A percentile compares a stretch with the other conserved stretches of the same genome.
phyloP scores from a whole-genome alignment of 2,797 vertebrate species.

The Epinephelus awoara region DNA sequence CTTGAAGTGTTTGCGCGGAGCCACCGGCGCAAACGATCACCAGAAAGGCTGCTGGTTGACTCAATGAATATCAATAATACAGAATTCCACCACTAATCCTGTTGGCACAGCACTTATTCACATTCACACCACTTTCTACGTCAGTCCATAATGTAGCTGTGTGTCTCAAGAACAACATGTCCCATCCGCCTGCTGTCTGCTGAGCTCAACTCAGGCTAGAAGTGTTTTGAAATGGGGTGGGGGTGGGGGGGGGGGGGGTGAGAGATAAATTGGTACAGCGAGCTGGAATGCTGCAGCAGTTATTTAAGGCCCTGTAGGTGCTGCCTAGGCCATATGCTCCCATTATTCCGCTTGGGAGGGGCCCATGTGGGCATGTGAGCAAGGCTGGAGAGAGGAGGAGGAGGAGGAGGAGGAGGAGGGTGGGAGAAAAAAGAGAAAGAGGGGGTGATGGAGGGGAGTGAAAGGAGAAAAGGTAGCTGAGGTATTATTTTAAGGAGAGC shows the following conservation, averaged over 20 bases:
- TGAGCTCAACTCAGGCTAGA: constrained; percentile 67
- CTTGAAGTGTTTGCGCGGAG: constrained; percentile 59
- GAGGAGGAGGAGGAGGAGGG: constrained; percentile 49
- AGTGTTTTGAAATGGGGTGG: constrained; percentile 78
- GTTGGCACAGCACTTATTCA: constrained; percentile 74
- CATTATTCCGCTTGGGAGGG: constrained; percentile 84
- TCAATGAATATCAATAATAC: constrained; percentile 72
- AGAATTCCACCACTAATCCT: constrained; percentile 66
- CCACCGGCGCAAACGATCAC: constrained; percentile 46
- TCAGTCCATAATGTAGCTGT: constrained; percentile 69
- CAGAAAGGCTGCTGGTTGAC: constrained; percentile 52
- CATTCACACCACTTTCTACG: constrained; percentile 68
- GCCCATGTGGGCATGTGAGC: constrained; percentile 78
- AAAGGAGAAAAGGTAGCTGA: constrained; percentile 66
- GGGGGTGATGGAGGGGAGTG: constrained; percentile 44
- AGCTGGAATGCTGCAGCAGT: constrained; percentile 84
- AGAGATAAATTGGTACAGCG: constrained; percentile 83
- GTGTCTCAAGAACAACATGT: constrained; percentile 76
- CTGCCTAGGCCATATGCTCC: constrained; percentile 85
- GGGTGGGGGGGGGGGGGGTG: constrained; percentile 38
- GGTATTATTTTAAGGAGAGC: constrained; percentile 79
- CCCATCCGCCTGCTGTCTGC: constrained; percentile 72
- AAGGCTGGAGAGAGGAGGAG: constrained; percentile 54
- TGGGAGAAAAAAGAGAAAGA: constrained; percentile 42
- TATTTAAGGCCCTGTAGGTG: constrained; percentile 86